Conservation (phyloP, 2,113 vertebrate genomes). For the Typhlomys cinereus region DNA sequence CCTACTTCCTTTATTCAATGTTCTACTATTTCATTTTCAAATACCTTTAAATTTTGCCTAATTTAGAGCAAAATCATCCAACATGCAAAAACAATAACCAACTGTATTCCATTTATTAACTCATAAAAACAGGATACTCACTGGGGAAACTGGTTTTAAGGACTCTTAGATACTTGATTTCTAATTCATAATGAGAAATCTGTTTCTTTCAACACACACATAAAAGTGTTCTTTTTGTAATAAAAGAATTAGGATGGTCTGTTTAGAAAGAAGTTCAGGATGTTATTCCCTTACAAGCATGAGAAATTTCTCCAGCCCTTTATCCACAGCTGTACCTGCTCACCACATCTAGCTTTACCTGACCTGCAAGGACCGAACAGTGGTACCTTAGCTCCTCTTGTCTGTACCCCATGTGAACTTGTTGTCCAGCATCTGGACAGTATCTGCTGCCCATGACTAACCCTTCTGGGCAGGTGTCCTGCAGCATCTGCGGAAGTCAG, state of each 20-base stretch:
- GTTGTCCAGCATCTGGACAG: not conserved
- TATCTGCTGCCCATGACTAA: not conserved
- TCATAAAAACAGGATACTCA: constrained; percentile 20
- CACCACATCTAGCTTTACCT: constrained; percentile 44
- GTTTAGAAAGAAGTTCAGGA: constrained; percentile 35
- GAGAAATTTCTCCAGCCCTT: constrained; percentile 44
- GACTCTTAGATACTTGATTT: not conserved
- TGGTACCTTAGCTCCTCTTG: constrained; percentile 38
- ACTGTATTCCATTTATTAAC: not conserved
- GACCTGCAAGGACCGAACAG: constrained; percentile 61
- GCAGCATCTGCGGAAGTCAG: not conserved
- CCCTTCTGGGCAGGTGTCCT: not conserved
- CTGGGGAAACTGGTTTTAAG: not conserved
- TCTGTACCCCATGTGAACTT: constrained; percentile 69
- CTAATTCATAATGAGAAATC: not conserved
- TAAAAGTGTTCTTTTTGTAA: not conserved
- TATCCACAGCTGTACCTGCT: constrained; percentile 42
- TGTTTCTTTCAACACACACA: not conserved
- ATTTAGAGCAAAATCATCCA: not conserved
- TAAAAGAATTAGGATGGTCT: not conserved
- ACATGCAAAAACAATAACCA: not conserved
- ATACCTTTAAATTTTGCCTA: not conserved
- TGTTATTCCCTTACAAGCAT: not conserved
- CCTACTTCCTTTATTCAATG: not conserved
- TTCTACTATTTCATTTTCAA: constrained; percentile 27